phyloP scores from a whole-genome alignment of 2,113 vertebrate genomes.

The Protobothrops flavoviridis region DNA sequence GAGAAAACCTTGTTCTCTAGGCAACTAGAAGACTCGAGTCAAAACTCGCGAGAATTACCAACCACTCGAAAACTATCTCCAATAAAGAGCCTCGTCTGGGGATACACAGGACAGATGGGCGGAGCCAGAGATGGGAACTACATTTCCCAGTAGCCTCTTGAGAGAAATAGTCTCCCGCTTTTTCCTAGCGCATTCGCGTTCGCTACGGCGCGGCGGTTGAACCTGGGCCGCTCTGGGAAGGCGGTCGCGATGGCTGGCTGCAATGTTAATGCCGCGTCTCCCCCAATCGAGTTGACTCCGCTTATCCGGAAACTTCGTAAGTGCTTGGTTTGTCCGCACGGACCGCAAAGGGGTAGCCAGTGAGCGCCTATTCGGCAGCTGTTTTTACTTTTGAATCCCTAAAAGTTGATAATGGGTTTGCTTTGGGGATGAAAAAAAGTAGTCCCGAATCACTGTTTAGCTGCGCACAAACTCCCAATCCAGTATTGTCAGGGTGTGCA shows the following conservation, averaged over 20 bases:
- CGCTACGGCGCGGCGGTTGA: slow-evolving; percentile 56
- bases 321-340: not conserved
- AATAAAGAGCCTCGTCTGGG: not conserved
- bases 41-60: not conserved
- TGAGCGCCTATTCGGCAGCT: not conserved
- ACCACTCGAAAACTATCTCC: not conserved
- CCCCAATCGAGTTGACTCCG: slow-evolving; percentile 66
- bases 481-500: not conserved
- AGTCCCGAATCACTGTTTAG: not conserved
- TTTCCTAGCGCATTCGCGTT: not conserved
- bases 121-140: not conserved
- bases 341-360: not conserved
- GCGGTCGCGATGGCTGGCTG: not conserved
- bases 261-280: slow-evolving; percentile 47
- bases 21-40: not conserved
- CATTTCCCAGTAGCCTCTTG: slow-evolving; percentile 21
- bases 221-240: not conserved
- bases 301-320: slow-evolving; percentile 85
- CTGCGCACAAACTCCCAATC: not conserved
- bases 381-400: not conserved
- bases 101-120: not conserved
- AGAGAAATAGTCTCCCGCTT: not conserved
- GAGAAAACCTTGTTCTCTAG: not conserved
- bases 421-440: not conserved
- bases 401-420: not conserved